Conservation (phyloP, 2,888 invertebrate species). For the Hydropsyche betteni region DNA sequence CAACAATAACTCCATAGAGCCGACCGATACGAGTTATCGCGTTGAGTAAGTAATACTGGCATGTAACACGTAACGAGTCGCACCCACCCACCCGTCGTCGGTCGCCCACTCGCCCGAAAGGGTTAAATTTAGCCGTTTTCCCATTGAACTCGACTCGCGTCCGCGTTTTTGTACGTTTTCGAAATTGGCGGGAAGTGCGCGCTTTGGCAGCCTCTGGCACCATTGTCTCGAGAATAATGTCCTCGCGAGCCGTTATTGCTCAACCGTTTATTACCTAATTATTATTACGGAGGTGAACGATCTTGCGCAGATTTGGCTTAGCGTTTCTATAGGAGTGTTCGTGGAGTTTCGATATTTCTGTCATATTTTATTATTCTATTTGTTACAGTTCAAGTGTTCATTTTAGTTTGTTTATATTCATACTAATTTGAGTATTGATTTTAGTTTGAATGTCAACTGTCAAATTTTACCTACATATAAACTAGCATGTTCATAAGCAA, state of each 20-base stretch:
- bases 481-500: no score
- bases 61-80: background rate
- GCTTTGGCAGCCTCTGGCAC: background rate
- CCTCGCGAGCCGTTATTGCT: constrained; percentile 40
- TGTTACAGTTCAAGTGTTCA: no score
- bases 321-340: no score
- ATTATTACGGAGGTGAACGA: constrained; percentile 45
- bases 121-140: background rate
- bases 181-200: no score
- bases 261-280: constrained; percentile 46
- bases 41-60: background rate
- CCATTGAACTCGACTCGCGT: no score
- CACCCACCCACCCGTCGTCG: background rate
- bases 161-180: no score
- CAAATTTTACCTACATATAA: no score
- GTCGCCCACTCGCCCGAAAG: constrained; percentile 1
- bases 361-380: no score
- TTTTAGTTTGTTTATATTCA: no score
- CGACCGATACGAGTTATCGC: constrained; percentile 4
- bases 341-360: no score
- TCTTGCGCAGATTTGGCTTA: constrained; percentile 4
- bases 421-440: no score
- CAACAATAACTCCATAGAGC: background rate
- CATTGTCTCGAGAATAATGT: constrained; percentile 40
- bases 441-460: no score